These are phyloP conservation scores for Sebastes nivosus DNA, from an alignment of 2,797 vertebrate species.

Conservation along the genomic window DNA sequence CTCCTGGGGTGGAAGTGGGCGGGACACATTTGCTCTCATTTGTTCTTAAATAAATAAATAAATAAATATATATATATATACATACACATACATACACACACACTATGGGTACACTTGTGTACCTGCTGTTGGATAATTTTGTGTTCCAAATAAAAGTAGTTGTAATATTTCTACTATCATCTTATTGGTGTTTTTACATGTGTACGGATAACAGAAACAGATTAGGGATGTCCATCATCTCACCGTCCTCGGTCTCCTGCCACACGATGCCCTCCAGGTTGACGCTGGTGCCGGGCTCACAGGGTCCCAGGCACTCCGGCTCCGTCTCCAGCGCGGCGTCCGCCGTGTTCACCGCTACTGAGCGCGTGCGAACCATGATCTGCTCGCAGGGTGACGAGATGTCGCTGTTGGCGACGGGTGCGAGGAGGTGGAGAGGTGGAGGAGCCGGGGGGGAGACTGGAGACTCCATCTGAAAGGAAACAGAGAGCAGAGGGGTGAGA, in stretches of 20 bases:
- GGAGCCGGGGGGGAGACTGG: constrained; percentile 89
- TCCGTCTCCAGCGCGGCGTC: constrained; percentile 92
- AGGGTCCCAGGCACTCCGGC: constrained; percentile 95
- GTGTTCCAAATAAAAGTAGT: too few species aligned
- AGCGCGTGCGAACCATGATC: constrained; percentile 98
- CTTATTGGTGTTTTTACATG: too few species aligned
- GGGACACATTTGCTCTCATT: too few species aligned
- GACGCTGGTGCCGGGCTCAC: constrained; percentile 96
- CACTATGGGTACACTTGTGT: too few species aligned
- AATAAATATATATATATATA: too few species aligned
- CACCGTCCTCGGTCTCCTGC: constrained; percentile 98
- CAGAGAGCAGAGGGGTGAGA: background rate
- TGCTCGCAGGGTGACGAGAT: constrained; percentile 96
- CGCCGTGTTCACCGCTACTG: constrained; percentile 93
- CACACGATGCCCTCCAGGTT: constrained; percentile 98
- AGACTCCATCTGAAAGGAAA: constrained; percentile 89
- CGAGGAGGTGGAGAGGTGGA: constrained; percentile 90
- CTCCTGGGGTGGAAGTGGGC: too few species aligned
- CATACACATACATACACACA: too few species aligned
- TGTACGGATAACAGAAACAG: background rate
- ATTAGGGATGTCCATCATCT: constrained; percentile 54
- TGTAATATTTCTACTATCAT: too few species aligned
- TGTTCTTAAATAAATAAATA: too few species aligned
- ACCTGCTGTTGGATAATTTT: too few species aligned
- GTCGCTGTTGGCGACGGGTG: constrained; percentile 86